Evolutionary conservation across 2,113 vertebrate genomes (phyloP), one percentile per base, ranked within the genome.

Genomic region (Oplegnathus fasciatus): DNA sequence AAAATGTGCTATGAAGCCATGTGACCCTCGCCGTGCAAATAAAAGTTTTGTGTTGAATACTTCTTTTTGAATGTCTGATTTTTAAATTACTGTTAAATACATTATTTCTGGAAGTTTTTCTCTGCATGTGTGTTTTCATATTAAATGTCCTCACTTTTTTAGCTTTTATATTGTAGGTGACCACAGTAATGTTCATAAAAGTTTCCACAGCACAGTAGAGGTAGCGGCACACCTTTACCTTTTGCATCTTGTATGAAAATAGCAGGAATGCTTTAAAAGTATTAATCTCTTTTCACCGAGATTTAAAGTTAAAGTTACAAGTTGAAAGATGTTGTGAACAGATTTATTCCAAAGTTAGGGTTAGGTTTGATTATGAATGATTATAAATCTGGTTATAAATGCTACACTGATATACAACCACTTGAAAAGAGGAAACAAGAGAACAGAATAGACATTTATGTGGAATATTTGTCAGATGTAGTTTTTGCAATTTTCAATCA

Each of bases 11-110:
- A 34, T 52, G 26, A 69, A 68, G 58, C 79, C 75, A 67, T 58
- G 54, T 84, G 70, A 77, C 75, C 40, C 77, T 69, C 64, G 73
- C 60, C 34, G 58, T 75, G 68, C 73, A 82, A 90, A 92, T 85
- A 87, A 89, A 88, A 24, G 18, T 58, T 85, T 86, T 90, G 81
- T 89, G 75, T 89, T 84, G 28, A 91, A 83, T 34, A 55, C 85
- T 40, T 57, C 15, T 55, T 70, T 71, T 60, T n/a, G 14, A 32
- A 26, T 46, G 52, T 74, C 2, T 62, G 24, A 18, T 77, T 42
- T 75, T 81, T 44, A 2, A 10, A 17, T 17, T 42, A 3, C 30
- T 60, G n/a, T 44, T 37, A 17, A 37, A 11, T 24, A 46, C 9
- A 10, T n/a, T 32, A 22, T 1, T 0, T 15, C 28, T 20, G 8